Evolutionary conservation across 2,888 invertebrate species (phyloP), one percentile per base, ranked within the genome.

Genomic region (Aethes cnicana): DNA sequence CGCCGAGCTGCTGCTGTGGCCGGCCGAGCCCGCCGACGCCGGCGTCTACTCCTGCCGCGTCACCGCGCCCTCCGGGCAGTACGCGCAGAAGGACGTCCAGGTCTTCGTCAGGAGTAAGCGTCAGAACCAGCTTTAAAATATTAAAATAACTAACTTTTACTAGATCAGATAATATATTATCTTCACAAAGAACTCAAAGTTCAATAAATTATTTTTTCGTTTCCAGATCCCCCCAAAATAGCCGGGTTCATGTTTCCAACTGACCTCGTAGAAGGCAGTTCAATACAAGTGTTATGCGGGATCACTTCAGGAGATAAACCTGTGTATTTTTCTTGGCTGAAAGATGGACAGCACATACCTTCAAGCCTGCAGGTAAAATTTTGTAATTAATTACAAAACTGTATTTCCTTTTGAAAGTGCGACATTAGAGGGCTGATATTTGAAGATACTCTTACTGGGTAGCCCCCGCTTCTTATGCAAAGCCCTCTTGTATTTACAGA

Each of bases 191-290:
- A n/a, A n/a, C n/a, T 8, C 1, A 12, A 2, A 30, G 12, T 9
- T 6, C 4, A 3, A 14, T 32, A 16, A 21, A 16, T 14, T 9
- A 20, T 23, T 1, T n/a, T 35, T 46, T 44, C 57, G 21, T 12
- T n/a, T 1, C 1, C 72, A 93, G 93, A 92, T 86, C 96, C 96
- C 2, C 96, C 96, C n/a, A 93, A 95, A 66, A 94, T 96, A 72
- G 95, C 96, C 61, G 94, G 96, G 21, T 96, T 97, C 80, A 92
- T 92, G 46, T 97, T 97, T 75, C 95, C 96, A 0, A 91, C 93
- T 64, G 95, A 94, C 73, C 90, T 96, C 47, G 94, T 95, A 73
- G 94, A 96, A 84, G 94, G 95, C 61, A 94, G 96, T 73, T 88
- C 96, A 44, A 94, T 93, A 58, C 94, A 96, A 76, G 94, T 96